A percentile compares a stretch with the other conserved stretches of the same genome.
These are phyloP conservation scores for Nephila pilipes DNA, from an alignment of 1,140 invertebrate species.

Conservation along the genomic window DNA sequence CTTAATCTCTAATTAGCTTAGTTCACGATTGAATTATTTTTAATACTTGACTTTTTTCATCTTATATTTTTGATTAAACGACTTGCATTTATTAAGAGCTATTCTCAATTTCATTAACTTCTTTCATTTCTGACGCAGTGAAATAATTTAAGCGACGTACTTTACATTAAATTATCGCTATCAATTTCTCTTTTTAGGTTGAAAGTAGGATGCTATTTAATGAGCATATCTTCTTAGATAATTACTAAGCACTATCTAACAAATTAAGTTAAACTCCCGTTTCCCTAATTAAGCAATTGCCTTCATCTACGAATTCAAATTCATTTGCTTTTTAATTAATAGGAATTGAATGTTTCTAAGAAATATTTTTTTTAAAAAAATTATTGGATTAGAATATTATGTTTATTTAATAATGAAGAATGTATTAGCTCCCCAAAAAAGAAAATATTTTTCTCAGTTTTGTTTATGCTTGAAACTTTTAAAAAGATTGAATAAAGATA, in stretches of 20 bases:
- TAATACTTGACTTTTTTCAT: too few species aligned
- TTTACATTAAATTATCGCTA: slow-evolving; percentile 14
- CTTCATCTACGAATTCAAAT: not conserved
- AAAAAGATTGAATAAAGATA: not conserved
- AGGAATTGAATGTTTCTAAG: not conserved
- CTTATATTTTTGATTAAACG: too few species aligned
- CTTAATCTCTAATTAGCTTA: too few species aligned
- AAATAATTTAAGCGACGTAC: not conserved
- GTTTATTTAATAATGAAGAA: slow-evolving; percentile 1
- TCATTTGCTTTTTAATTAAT: not conserved
- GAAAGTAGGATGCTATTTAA: not conserved
- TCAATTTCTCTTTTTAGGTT: not conserved
- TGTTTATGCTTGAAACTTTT: not conserved
- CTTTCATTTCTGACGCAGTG: not conserved
- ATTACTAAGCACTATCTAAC: not conserved
- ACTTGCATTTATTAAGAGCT: not conserved
- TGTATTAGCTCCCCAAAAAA: not conserved
- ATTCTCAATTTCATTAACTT: not conserved
- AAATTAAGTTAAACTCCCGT: not conserved
- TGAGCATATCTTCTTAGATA: not conserved
- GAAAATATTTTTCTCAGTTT: not conserved
- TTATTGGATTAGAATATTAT: not conserved
- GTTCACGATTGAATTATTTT: too few species aligned
- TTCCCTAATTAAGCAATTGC: not conserved
- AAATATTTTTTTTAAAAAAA: not conserved